Conservation (phyloP, 2,888 invertebrate genomes). For the Crocallis elinguaria region DNA sequence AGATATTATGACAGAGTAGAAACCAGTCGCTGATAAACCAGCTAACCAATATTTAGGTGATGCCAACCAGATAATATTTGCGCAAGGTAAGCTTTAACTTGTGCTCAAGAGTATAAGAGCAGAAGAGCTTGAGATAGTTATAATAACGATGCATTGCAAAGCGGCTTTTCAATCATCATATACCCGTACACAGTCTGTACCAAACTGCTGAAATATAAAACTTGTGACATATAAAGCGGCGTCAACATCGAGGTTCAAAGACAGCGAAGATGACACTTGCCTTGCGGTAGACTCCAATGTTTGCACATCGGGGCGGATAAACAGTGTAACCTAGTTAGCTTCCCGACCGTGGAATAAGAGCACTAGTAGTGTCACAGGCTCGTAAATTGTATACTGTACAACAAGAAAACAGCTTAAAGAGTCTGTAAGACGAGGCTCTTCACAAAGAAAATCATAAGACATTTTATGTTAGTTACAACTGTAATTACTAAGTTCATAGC, state of each 20-base stretch:
- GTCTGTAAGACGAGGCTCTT: too few species aligned
- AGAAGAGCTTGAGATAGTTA: too few species aligned
- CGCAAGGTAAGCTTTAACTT: too few species aligned
- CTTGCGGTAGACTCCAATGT: conserved; percentile 18
- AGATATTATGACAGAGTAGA: background rate
- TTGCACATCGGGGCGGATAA: conserved; percentile 30
- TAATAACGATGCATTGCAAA: too few species aligned
- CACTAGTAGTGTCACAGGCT: conserved; percentile 18
- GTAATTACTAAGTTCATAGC: too few species aligned
- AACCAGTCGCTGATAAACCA: background rate
- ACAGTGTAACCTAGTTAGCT: conserved; percentile 35
- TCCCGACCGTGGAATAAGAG: conserved; percentile 29
- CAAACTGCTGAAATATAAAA: background rate
- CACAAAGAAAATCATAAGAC: too few species aligned
- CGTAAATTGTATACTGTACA: background rate
- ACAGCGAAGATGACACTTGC: conserved; percentile 20
- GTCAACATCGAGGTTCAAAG: conserved; percentile 4
- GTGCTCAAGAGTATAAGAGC: too few species aligned
- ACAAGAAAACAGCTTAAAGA: background rate
- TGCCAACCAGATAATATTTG: too few species aligned
- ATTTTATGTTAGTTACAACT: too few species aligned
- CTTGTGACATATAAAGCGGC: background rate
- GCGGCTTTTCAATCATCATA: too few species aligned
- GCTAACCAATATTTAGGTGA: background rate
- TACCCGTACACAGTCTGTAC: too few species aligned